Conservation (phyloP, 2,113 vertebrate genomes). For the Odontophorus gujanensis region DNA sequence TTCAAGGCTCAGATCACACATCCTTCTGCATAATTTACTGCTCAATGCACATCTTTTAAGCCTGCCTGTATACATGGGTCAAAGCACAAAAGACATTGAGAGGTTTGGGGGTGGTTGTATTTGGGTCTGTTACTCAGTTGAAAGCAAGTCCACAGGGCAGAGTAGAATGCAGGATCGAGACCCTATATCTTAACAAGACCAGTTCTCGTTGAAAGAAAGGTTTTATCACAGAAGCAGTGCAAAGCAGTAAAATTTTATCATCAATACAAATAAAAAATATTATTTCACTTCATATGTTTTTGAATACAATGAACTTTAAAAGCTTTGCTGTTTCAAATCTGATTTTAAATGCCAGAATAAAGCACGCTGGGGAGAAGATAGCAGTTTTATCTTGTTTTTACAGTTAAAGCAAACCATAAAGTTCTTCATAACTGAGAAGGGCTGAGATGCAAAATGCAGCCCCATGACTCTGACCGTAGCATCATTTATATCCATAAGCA, state of each 20-base stretch:
- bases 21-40: not conserved
- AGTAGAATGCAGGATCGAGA: not conserved
- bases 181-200: not conserved
- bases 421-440: constrained; percentile 25
- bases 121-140: not conserved
- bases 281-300: not conserved
- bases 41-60: not conserved
- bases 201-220: not conserved
- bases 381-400: constrained; percentile 71
- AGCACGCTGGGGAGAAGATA: constrained; percentile 21
- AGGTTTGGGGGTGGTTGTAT: not conserved
- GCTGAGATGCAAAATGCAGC: not conserved
- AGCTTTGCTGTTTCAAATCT: not conserved
- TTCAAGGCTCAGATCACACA: not conserved
- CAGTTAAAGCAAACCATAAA: constrained; percentile 59
- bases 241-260: constrained; percentile 3
- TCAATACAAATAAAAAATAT: not conserved
- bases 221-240: constrained; percentile 1
- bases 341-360: not conserved
- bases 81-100: not conserved
- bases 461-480: not conserved
- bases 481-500: constrained; percentile 46
- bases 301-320: not conserved
- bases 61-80: not conserved
- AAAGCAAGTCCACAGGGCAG: not conserved